These are phyloP conservation scores for Notarius quadriscutis DNA, from an alignment of 2,113 vertebrate species.

Conservation along the genomic window DNA sequence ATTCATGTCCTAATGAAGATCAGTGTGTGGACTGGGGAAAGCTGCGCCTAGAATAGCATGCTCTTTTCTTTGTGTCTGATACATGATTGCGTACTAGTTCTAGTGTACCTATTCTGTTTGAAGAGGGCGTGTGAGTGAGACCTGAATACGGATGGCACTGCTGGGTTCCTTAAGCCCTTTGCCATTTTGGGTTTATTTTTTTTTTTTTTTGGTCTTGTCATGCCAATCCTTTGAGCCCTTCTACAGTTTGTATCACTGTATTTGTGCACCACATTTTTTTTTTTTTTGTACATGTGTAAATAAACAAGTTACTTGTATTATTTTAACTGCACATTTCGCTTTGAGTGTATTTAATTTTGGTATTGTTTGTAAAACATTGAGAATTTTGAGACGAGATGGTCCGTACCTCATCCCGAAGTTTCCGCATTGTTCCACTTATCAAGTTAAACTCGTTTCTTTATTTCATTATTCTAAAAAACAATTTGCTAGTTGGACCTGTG, in stretches of 20 bases:
- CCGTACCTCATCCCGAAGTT: not conserved
- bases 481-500: not conserved
- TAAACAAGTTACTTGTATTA: conserved; percentile 85
- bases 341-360: not conserved
- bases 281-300: conserved; percentile 84
- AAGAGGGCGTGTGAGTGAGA: not conserved
- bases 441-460: not conserved
- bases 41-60: not conserved
- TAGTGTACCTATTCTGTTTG: conserved; percentile 17
- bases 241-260: conserved; percentile 79
- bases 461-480: not conserved
- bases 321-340: conserved; percentile 30
- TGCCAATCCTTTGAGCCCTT: conserved; percentile 66
- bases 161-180: conserved; percentile 7
- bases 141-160: not conserved
- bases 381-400: not conserved
- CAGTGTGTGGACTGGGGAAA: conserved; percentile 9
- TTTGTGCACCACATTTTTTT: conserved; percentile 73
- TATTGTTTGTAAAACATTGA: not conserved
- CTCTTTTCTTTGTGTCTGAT: conserved; percentile 9
- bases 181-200: conserved; percentile 21
- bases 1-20: not conserved
- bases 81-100: conserved; percentile 10
- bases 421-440: not conserved
- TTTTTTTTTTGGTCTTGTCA: conserved; percentile 59